Conservation (phyloP, 2,113 vertebrate genomes). For the Paracanthobrama guichenoti region DNA sequence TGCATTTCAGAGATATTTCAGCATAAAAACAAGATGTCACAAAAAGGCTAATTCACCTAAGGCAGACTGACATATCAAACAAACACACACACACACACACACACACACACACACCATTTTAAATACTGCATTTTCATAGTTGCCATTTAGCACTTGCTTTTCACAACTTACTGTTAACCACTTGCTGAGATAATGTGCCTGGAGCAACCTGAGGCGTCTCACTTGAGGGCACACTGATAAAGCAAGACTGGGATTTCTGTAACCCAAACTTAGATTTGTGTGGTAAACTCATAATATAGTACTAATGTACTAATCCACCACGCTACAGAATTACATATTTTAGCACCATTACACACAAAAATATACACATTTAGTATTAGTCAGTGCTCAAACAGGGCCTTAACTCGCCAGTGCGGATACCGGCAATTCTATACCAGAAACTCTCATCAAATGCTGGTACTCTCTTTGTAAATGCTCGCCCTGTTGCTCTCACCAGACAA, state of each 20-base stretch:
- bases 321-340: neutral
- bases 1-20: neutral
- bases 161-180: constrained; percentile 11
- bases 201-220: neutral
- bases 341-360: neutral
- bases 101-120: neutral
- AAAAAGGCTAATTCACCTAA: neutral
- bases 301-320: neutral
- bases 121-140: neutral
- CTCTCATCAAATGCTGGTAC: neutral
- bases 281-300: too few relatives aligned
- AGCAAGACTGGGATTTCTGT: constrained; percentile 2
- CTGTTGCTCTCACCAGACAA: neutral
- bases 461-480: neutral
- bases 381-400: neutral
- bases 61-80: neutral
- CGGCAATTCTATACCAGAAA: neutral
- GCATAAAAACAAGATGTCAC: neutral
- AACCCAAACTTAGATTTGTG: constrained; percentile 3
- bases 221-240: neutral
- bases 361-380: neutral
- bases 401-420: neutral
- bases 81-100: neutral
- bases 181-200: constrained; percentile 21
- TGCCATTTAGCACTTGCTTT: constrained; percentile 10